phyloP scores from a whole-genome alignment of 2,888 invertebrate genomes.

The Mythimna impura region DNA sequence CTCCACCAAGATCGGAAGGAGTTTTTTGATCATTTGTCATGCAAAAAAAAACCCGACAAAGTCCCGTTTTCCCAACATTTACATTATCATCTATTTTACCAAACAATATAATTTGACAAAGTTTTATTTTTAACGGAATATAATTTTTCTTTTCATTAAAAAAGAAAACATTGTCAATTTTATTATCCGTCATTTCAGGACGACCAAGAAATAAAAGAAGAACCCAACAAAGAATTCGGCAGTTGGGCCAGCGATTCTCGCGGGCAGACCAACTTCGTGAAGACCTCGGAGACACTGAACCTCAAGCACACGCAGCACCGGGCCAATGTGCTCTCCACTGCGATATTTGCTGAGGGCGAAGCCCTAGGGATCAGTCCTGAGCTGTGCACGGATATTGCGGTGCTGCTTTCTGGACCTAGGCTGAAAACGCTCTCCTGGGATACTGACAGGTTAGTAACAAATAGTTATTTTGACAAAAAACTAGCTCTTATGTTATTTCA shows the following conservation, averaged over 20 bases:
- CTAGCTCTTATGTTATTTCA: neutral
- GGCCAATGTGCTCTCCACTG: slow-evolving; percentile 90
- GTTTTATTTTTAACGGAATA: too few species aligned
- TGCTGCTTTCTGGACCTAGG: slow-evolving; percentile 93
- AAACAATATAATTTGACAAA: too few species aligned
- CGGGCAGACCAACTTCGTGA: slow-evolving; percentile 87
- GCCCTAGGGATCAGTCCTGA: slow-evolving; percentile 92
- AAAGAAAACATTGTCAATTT: too few species aligned
- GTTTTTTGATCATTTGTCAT: too few species aligned
- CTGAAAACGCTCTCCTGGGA: slow-evolving; percentile 94
- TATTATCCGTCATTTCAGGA: slow-evolving; percentile 69
- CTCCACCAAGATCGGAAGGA: too few species aligned
- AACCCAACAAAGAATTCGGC: slow-evolving; percentile 78
- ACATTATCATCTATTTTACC: too few species aligned
- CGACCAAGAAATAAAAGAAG: slow-evolving; percentile 70
- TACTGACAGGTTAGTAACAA: slow-evolving; percentile 82
- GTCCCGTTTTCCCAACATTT: too few species aligned
- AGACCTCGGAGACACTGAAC: slow-evolving; percentile 85
- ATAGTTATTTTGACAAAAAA: too few species aligned
- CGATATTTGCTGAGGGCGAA: slow-evolving; percentile 91
- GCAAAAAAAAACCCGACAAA: too few species aligned
- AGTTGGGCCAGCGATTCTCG: slow-evolving; percentile 87
- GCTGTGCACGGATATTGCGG: slow-evolving; percentile 93
- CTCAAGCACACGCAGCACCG: slow-evolving; percentile 81
- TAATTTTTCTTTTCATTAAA: too few species aligned